These are phyloP conservation scores for Microvelia longipes DNA, from an alignment of 1,140 invertebrate species.

Conservation along the genomic window DNA sequence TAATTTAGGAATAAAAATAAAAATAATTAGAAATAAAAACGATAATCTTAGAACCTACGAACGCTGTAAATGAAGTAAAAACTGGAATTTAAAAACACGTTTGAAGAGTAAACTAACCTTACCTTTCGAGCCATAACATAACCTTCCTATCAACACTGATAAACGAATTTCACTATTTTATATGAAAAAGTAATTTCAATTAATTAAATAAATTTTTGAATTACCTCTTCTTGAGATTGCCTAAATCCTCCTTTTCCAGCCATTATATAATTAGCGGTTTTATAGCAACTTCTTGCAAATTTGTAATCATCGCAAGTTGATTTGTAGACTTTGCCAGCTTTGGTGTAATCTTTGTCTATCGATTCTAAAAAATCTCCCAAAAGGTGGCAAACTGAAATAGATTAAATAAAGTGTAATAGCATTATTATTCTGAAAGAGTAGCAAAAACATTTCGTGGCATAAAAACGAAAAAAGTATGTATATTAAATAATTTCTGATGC, in stretches of 20 bases:
- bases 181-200: too few relatives aligned
- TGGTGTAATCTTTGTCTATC: conserved; percentile 59
- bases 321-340: conserved; percentile 62
- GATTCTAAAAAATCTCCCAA: conserved; percentile 74
- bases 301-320: conserved; percentile 71
- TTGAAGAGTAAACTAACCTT: too few relatives aligned
- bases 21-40: too few relatives aligned
- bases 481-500: conserved; percentile 7
- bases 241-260: conserved; percentile 38
- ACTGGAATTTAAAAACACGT: too few relatives aligned
- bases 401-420: conserved; percentile 12
- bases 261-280: conserved; percentile 56
- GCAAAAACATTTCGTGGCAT: neutral
- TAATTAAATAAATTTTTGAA: too few relatives aligned
- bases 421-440: neutral
- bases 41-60: too few relatives aligned
- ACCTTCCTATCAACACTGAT: too few relatives aligned
- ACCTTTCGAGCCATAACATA: too few relatives aligned
- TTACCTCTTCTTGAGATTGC: conserved; percentile 11
- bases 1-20: too few relatives aligned
- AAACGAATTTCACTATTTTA: too few relatives aligned
- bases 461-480: conserved; percentile 7
- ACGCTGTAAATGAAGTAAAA: too few relatives aligned
- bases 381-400: conserved; percentile 68
- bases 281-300: conserved; percentile 66